Percentiles rank a stretch among this genome's conserved stretches.
Evolutionary conservation across 2,888 invertebrate species (phyloP).

Genomic region (Caenorhabditis uteleia): DNA sequence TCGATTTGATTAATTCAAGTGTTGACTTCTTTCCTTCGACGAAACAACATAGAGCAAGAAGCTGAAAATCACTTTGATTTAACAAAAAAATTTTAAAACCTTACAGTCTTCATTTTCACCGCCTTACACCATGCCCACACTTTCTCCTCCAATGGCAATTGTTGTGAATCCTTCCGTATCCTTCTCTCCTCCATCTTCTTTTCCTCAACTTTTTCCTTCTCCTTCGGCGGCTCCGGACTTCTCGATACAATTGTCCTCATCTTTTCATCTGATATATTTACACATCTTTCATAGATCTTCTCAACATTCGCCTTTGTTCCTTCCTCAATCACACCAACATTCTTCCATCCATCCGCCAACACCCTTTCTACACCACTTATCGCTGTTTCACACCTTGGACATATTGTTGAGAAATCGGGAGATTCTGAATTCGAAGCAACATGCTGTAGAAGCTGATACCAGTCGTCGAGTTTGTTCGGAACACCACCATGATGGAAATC

Average conservation of each 20-base stretch:
- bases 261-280: constrained; percentile 21
- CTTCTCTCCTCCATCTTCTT: too few species aligned
- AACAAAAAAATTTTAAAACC: not conserved
- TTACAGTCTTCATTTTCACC: constrained; percentile 14
- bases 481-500: constrained; percentile 16
- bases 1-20: constrained; percentile 9
- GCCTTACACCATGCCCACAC: constrained; percentile 20
- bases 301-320: constrained; percentile 16
- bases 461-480: constrained; percentile 14
- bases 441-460: constrained; percentile 18
- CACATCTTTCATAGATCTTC: constrained; percentile 31
- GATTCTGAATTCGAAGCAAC: not conserved
- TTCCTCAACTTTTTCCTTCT: not conserved
- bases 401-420: constrained; percentile 18
- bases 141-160: not conserved
- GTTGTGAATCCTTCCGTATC: not conserved
- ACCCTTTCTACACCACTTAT: constrained; percentile 29
- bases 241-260: constrained; percentile 18
- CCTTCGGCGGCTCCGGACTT: not conserved
- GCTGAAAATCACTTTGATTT: not conserved
- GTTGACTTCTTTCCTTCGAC: constrained; percentile 18
- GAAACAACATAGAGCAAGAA: constrained; percentile 18
- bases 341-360: constrained; percentile 18
- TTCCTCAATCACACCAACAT: constrained; percentile 19
- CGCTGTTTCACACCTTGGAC: constrained; percentile 43